Conservation (phyloP, 2,797 vertebrate genomes). For the Myotis myotis region DNA sequence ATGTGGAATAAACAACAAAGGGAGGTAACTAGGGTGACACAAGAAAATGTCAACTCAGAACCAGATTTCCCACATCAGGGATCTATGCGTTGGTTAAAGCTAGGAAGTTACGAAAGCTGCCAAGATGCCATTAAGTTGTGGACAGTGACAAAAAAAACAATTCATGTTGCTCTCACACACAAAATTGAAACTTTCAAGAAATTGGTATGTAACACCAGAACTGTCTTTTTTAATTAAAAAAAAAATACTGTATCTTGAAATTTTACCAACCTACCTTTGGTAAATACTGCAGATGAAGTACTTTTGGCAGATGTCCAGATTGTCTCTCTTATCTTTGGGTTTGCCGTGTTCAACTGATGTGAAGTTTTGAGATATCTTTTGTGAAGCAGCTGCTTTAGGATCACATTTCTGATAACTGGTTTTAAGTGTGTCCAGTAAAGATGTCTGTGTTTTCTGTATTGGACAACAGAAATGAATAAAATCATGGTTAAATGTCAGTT, state of each 20-base stretch:
- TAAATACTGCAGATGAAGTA: slow-evolving; percentile 65
- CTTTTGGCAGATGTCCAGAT: slow-evolving; percentile 66
- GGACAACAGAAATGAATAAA: slow-evolving; percentile 57
- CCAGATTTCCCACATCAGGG: not conserved
- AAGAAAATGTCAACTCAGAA: slow-evolving; percentile 37
- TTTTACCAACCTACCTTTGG: slow-evolving; percentile 85
- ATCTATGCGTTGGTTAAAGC: not conserved
- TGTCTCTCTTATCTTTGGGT: slow-evolving; percentile 71
- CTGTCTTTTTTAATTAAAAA: not conserved
- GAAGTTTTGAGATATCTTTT: slow-evolving; percentile 56
- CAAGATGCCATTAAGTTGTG: not conserved
- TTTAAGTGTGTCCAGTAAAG: slow-evolving; percentile 70
- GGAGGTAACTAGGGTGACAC: not conserved
- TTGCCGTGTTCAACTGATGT: slow-evolving; percentile 59
- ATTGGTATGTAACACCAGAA: not conserved
- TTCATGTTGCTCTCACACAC: not conserved
- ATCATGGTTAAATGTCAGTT: slow-evolving; percentile 50
- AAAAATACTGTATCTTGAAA: not conserved
- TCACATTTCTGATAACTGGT: slow-evolving; percentile 57
- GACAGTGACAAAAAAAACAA: slow-evolving; percentile 8
- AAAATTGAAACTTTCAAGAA: slow-evolving; percentile 13
- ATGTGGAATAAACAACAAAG: not conserved
- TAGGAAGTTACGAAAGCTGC: slow-evolving; percentile 1
- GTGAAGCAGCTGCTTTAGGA: slow-evolving; percentile 62
- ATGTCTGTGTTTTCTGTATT: slow-evolving; percentile 78